Percentiles rank a stretch among this genome's conserved stretches.
Evolutionary conservation across 2,888 invertebrate genomes (phyloP).

Genomic region (Drosophila colorata): DNA sequence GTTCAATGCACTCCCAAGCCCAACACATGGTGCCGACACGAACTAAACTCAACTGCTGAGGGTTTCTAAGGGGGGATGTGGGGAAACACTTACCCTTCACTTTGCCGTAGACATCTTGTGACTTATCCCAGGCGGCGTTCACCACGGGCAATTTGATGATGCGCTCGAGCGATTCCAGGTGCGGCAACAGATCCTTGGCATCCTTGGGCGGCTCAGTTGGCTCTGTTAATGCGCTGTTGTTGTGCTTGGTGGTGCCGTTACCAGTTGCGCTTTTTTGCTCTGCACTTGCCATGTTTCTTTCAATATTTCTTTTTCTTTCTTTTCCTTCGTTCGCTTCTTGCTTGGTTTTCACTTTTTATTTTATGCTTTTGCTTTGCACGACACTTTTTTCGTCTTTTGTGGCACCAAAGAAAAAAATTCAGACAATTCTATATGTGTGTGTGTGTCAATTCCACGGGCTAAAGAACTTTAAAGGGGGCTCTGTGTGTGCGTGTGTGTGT

Average conservation of each 20-base stretch:
- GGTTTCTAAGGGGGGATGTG: neutral
- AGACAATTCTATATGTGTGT: constrained; percentile 33
- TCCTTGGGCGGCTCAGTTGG: constrained; percentile 72
- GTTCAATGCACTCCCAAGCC: constrained; percentile 63
- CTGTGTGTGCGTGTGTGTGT: constrained; percentile 12
- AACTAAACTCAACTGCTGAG: constrained; percentile 13
- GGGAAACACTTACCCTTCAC: constrained; percentile 86
- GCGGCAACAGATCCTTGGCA: constrained; percentile 84
- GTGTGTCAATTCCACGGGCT: constrained; percentile 43
- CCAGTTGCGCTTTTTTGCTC: constrained; percentile 68
- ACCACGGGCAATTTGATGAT: constrained; percentile 87
- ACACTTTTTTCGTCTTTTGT: constrained; percentile 64
- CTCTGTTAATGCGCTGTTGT: constrained; percentile 30
- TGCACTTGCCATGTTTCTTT: constrained; percentile 73
- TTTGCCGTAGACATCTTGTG: constrained; percentile 87
- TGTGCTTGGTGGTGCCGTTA: constrained; percentile 40
- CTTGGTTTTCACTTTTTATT: constrained; percentile 59
- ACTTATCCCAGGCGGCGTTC: constrained; percentile 87
- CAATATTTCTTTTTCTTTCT: constrained; percentile 18
- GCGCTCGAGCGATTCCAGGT: constrained; percentile 87
- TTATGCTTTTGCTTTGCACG: constrained; percentile 63
- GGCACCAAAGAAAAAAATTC: constrained; percentile 58
- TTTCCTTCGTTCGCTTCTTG: constrained; percentile 41
- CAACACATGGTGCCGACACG: constrained; percentile 28
- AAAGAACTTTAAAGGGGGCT: constrained; percentile 48